phyloP scores from a whole-genome alignment of 2,113 vertebrate species.

The Lycocorax pyrrhopterus region DNA sequence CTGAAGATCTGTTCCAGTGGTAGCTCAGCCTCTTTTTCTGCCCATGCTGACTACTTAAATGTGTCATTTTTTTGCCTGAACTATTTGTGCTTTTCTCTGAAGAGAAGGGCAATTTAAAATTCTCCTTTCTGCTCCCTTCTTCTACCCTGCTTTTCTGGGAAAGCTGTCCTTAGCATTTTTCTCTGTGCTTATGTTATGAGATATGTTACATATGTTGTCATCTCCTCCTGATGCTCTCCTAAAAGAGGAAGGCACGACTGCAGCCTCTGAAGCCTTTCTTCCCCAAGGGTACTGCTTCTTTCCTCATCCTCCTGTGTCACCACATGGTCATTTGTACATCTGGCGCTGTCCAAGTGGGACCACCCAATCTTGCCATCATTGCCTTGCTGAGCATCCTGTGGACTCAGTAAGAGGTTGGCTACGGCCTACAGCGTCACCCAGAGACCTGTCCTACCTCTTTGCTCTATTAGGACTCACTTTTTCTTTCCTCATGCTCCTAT shows the following conservation, averaged over 20 bases:
- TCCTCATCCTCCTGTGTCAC: neutral
- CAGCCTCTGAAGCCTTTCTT: neutral
- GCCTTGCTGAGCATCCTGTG: neutral
- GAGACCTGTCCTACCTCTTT: neutral
- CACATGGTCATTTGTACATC: neutral
- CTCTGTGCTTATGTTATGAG: neutral
- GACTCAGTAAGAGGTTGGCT: neutral
- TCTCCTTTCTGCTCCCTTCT: neutral
- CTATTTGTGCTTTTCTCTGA: neutral
- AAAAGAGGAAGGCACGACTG: neutral
- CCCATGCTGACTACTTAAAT: neutral
- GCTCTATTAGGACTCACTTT: neutral
- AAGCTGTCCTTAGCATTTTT: neutral
- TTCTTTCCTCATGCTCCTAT: neutral
- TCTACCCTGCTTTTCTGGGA: neutral
- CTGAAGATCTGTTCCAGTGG: neutral
- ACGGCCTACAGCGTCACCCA: fast-evolving
- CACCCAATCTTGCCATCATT: neutral
- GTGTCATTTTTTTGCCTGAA: neutral
- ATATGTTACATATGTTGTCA: neutral
- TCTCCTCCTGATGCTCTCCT: neutral
- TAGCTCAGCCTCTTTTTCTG: neutral
- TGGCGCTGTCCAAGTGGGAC: neutral
- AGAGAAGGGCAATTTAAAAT: neutral
- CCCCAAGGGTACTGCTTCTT: fast-evolving